phyloP scores from a whole-genome alignment of 1,140 invertebrate genomes.

The Trachymyrmex cornetzi region DNA sequence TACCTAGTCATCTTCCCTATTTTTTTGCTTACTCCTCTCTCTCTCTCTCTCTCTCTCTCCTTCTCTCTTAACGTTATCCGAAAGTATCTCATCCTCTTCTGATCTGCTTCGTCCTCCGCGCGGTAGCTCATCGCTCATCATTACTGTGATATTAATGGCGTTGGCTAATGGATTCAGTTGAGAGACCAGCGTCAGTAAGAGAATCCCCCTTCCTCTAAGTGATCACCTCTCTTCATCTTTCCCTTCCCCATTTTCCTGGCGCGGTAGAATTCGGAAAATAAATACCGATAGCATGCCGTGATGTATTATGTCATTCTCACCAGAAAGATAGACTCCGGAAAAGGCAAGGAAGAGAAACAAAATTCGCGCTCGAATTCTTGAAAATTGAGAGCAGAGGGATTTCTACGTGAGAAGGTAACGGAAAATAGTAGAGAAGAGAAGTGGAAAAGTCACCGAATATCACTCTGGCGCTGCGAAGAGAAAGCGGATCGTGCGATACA shows the following conservation, averaged over 20 bases:
- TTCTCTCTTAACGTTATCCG: background rate
- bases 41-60: conserved; percentile 30
- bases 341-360: background rate
- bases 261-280: conserved; percentile 67
- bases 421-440: background rate
- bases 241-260: conserved; percentile 38
- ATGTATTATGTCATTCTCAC: conserved; percentile 55
- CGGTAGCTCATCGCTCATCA: conserved; percentile 80
- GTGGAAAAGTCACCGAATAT: conserved; percentile 32
- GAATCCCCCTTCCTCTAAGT: conserved; percentile 58
- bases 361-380: conserved; percentile 1
- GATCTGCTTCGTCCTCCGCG: conserved; percentile 65
- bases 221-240: conserved; percentile 30
- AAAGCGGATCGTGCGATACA: background rate
- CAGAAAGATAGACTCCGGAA: background rate
- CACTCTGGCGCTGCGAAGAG: background rate
- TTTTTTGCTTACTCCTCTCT: conserved; percentile 33
- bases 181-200: conserved; percentile 71
- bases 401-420: conserved; percentile 19
- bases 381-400: conserved; percentile 23
- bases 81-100: conserved; percentile 46
- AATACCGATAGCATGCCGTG: conserved; percentile 55
- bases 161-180: conserved; percentile 81
- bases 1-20: conserved; percentile 36
- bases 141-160: conserved; percentile 83